These are phyloP conservation scores for Rhizomys pruinosus DNA, from an alignment of 2,113 vertebrate species.

Conservation along the genomic window DNA sequence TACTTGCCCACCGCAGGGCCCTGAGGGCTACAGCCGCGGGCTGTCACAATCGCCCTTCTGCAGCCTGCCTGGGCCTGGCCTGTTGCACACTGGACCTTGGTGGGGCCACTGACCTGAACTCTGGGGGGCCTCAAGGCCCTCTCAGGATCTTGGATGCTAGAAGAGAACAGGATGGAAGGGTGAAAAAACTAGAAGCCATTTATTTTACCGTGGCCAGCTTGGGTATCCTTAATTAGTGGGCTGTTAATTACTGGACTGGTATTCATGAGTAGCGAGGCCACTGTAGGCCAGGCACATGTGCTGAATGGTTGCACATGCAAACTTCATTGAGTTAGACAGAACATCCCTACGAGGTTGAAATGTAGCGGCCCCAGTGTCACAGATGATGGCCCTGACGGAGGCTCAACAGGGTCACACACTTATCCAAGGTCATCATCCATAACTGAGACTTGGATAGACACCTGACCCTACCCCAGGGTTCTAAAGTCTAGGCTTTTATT, in stretches of 20 bases:
- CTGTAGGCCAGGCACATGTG: not conserved
- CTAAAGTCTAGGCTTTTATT: not conserved
- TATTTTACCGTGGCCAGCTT: not conserved
- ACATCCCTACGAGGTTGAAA: not conserved
- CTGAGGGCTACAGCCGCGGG: too few species aligned
- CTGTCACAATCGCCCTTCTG: conserved; percentile 82
- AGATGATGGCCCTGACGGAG: not conserved
- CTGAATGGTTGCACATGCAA: not conserved
- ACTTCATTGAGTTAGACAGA: not conserved
- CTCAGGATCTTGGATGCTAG: accelerated
- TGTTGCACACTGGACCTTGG: not conserved
- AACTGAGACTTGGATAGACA: not conserved
- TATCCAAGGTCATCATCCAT: conserved; percentile 8
- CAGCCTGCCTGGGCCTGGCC: not conserved
- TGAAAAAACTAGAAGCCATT: not conserved
- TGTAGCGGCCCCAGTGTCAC: not conserved
- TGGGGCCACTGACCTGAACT: not conserved
- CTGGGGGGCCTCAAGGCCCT: not conserved
- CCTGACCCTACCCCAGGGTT: not conserved
- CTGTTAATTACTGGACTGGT: not conserved
- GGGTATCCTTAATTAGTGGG: not conserved
- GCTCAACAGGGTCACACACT: conserved; percentile 21
- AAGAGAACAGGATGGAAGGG: not conserved
- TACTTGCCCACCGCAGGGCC: too few species aligned
- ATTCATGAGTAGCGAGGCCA: too few species aligned